Base-by-base conservation (phyloP, 2,888 invertebrate genomes). In the Auanema sp. region DNA sequence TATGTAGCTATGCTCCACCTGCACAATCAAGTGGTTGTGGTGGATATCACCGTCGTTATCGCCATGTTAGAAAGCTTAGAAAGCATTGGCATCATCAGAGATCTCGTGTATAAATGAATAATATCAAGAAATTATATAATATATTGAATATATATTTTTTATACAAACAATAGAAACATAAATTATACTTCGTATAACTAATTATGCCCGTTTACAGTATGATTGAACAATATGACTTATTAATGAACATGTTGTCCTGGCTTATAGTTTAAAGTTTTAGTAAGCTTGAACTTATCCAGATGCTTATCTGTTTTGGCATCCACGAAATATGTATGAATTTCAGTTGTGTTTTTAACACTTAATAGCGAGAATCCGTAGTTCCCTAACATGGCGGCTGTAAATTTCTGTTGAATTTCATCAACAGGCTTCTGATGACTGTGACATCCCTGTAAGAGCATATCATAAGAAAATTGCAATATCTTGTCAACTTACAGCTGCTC, bases 351-450 rank as follows among this genome's bases (percentile, higher is more conserved):
- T 25, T 66, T 58, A 1, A 69, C 58, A 12, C 58, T 68, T 12
- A 71, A 62, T 21, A 62, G 49, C 23, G 66, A 62, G 42, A 65
- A 71, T 1, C 71, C 71, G 50, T 68, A 71, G 16, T 71, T 60
- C 0, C 66, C 71, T 4, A 66, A 60, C 47, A 66, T 66, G 0
- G 43, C 50, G 23, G 60, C 61, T 0, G 71, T 68, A 52, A 68
- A 71, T 3, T 65, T 54, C 55, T 71, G 68, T 3, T 66, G 40
- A 5, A 65, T 54, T 25, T 56, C 58, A 53, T 61, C 40, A 23
- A 23, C 25, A 21, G 61, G 51, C n/a, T 50, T 49, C 12, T 44
- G 21, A 24, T 65, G 65, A 25, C 51, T 42, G 50, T 65, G 62
- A 41, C 65, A 65, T 11, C 65, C 65, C 24, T 24, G 21, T 21